phyloP scores from a whole-genome alignment of 2,113 vertebrate species.

The Lethenteron camtschaticum region DNA sequence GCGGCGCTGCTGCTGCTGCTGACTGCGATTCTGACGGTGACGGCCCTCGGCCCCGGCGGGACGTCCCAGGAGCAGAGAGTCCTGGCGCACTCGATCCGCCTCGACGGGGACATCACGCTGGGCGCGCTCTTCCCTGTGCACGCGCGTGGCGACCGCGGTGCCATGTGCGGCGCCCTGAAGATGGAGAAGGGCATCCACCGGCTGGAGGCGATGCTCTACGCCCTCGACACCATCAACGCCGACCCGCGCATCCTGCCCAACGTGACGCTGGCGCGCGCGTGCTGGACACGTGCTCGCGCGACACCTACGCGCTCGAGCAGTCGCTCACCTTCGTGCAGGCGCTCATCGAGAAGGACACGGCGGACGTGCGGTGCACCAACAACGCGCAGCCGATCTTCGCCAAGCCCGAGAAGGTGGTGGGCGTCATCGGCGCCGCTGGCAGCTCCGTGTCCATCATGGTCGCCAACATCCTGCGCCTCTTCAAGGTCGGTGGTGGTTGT shows the following conservation, averaged over 20 bases:
- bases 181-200: conserved; percentile 67
- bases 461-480: conserved; percentile 58
- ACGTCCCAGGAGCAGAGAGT: conserved; percentile 10
- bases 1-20: neutral
- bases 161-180: conserved; percentile 48
- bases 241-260: conserved; percentile 56
- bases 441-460: conserved; percentile 69
- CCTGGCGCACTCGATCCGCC: conserved; percentile 43
- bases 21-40: neutral
- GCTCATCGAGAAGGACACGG: conserved; percentile 42
- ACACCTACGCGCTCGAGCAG: conserved; percentile 71
- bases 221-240: conserved; percentile 56
- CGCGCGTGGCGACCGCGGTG: conserved; percentile 37
- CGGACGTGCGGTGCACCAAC: conserved; percentile 38
- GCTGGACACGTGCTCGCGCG: conserved; percentile 58
- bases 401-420: conserved; percentile 47
- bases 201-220: conserved; percentile 70
- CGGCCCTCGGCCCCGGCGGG: neutral
- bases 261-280: conserved; percentile 51
- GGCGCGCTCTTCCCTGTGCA: conserved; percentile 64
- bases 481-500: conserved; percentile 28
- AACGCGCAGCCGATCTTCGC: conserved; percentile 38
- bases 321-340: conserved; percentile 67
- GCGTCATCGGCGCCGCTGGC: conserved; percentile 56
- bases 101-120: conserved; percentile 52